Evolutionary conservation across 2,888 invertebrate species (phyloP).

Genomic region (Anagyrus pseudococci): DNA sequence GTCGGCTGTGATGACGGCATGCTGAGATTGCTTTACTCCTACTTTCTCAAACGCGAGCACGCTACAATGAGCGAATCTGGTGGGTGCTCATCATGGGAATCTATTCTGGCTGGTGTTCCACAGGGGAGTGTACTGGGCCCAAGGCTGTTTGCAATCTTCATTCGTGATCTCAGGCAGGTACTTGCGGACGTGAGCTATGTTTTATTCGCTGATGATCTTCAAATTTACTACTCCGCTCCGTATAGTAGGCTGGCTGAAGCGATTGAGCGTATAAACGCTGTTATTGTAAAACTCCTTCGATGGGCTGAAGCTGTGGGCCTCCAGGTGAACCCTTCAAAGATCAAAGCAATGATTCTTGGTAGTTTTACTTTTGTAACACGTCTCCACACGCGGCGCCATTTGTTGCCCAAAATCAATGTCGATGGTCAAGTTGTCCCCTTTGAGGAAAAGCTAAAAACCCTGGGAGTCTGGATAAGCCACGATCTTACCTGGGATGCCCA

Average conservation of each 20-base stretch:
- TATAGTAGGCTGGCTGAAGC: not conserved
- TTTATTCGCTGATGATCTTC: slow-evolving; percentile 1
- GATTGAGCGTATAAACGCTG: not conserved
- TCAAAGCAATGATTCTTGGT: not conserved
- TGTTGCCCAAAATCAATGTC: not conserved
- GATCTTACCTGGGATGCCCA: not conserved
- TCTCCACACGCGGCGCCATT: not conserved
- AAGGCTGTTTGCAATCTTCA: slow-evolving; percentile 5
- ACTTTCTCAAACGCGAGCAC: not conserved
- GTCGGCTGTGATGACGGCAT: not conserved
- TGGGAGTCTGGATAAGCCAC: not conserved
- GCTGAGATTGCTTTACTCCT: not conserved
- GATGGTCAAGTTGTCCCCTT: not conserved
- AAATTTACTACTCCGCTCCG: not conserved
- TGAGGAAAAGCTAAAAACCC: not conserved
- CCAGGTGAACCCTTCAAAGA: slow-evolving; percentile 23
- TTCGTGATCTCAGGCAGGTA: not conserved
- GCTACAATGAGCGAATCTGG: not conserved
- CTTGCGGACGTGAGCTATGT: not conserved
- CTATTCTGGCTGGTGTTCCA: not conserved
- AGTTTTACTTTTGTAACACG: not conserved
- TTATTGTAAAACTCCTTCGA: not conserved
- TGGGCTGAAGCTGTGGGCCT: not conserved
- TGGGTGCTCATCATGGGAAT: not conserved
- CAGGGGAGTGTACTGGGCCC: slow-evolving; percentile 10